Conservation (phyloP, 2,888 invertebrate genomes). For the Arctia plantaginis region DNA sequence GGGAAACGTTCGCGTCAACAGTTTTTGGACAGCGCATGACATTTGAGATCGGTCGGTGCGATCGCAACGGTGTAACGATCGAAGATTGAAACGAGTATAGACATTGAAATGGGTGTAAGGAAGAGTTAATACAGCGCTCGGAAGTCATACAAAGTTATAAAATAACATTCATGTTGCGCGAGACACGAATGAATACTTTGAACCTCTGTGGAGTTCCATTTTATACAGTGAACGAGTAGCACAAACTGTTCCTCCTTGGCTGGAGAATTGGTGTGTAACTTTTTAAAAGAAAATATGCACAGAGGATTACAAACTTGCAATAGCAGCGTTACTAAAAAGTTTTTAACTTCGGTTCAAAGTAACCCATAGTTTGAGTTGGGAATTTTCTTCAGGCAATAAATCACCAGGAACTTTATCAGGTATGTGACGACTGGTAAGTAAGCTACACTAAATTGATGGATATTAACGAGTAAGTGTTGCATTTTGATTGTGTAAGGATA, state of each 20-base stretch:
- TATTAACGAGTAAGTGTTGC: slow-evolving; percentile 38
- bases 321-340: slow-evolving; percentile 12
- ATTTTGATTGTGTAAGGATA: slow-evolving; percentile 20
- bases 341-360: slow-evolving; percentile 8
- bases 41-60: slow-evolving; percentile 56
- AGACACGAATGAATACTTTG: slow-evolving; percentile 48
- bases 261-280: slow-evolving; percentile 16
- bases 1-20: slow-evolving; percentile 64
- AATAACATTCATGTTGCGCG: slow-evolving; percentile 37
- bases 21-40: slow-evolving; percentile 66
- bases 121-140: slow-evolving; percentile 42
- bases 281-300: slow-evolving; percentile 13
- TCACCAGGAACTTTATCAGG: slow-evolving; percentile 34
- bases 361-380: slow-evolving; percentile 16
- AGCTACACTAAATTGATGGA: slow-evolving; percentile 45
- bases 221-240: slow-evolving; percentile 30
- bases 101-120: slow-evolving; percentile 55
- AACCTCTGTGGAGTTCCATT: slow-evolving; percentile 35
- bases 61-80: slow-evolving; percentile 42
- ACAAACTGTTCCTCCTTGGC: slow-evolving; percentile 31
- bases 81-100: slow-evolving; percentile 51
- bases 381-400: slow-evolving; percentile 36
- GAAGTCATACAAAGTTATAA: slow-evolving; percentile 54
- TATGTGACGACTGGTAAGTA: slow-evolving; percentile 35
- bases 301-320: slow-evolving; percentile 12